phyloP scores from a whole-genome alignment of 2,888 invertebrate species.

The Leptopilina drosophilae region DNA sequence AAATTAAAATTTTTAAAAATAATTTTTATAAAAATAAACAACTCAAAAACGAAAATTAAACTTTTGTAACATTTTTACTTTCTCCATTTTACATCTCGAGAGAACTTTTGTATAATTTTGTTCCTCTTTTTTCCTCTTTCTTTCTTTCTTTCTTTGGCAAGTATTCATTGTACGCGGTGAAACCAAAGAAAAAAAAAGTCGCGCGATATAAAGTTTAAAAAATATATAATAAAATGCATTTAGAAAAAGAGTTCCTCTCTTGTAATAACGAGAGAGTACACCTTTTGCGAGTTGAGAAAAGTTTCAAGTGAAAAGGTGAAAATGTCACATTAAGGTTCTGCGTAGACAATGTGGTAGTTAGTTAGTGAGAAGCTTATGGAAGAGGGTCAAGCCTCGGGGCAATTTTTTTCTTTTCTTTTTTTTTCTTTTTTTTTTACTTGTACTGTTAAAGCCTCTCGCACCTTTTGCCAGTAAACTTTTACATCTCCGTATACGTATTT shows the following conservation, averaged over 20 bases:
- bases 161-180: background rate
- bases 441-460: constrained; percentile 6
- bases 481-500: background rate
- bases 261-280: background rate
- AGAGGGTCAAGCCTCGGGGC: constrained; percentile 21
- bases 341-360: constrained; percentile 26
- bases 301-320: constrained; percentile 16
- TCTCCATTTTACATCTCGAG: background rate
- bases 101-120: background rate
- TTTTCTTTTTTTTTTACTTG: background rate
- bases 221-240: background rate
- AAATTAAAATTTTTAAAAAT: too few relatives aligned
- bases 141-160: background rate
- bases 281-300: background rate
- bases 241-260: background rate
- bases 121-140: background rate
- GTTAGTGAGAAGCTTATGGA: constrained; percentile 7
- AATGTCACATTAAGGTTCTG: constrained; percentile 18
- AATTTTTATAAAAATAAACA: background rate
- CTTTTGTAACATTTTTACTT: background rate
- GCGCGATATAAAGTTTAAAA: background rate
- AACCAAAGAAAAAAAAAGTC: background rate
- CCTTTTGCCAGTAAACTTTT: background rate
- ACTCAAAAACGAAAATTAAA: background rate
- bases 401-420: background rate